Conservation (phyloP, 2,888 invertebrate genomes). For the Phrixothrix hirtus region DNA sequence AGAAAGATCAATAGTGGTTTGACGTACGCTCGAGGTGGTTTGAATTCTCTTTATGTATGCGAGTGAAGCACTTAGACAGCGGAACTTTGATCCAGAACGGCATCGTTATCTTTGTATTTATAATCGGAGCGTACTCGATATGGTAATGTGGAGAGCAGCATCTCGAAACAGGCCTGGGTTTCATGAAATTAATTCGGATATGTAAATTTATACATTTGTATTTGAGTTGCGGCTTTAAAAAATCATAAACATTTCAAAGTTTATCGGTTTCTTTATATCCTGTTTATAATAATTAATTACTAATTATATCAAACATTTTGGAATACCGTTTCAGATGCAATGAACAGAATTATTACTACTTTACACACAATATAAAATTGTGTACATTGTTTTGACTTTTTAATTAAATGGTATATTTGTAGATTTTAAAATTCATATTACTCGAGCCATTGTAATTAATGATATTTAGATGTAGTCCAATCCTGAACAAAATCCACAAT, state of each 20-base stretch:
- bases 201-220: conserved; percentile 18
- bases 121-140: conserved; percentile 37
- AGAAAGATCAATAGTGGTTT: conserved; percentile 34
- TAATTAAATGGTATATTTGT: too few species aligned
- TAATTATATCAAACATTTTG: background rate
- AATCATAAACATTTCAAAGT: background rate
- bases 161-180: conserved; percentile 27
- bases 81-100: conserved; percentile 40
- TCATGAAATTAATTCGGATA: conserved; percentile 26
- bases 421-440: too few species aligned
- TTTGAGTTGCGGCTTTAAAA: conserved; percentile 11
- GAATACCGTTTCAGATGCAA: too few species aligned
- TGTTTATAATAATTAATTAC: background rate
- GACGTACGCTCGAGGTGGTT: conserved; percentile 38
- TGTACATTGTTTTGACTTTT: too few species aligned
- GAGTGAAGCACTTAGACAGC: conserved; percentile 38
- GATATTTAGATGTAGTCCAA: conserved; percentile 9
- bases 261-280: background rate
- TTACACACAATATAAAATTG: too few species aligned
- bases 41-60: conserved; percentile 39
- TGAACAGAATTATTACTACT: too few species aligned
- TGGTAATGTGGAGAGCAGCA: conserved; percentile 34
- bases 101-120: conserved; percentile 42
- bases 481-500: conserved; percentile 12
- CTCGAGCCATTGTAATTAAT: background rate